A percentile compares a stretch with the other conserved stretches of the same genome.
Evolutionary conservation across 2,797 vertebrate species (phyloP).

Genomic region (Macropodus opercularis): DNA sequence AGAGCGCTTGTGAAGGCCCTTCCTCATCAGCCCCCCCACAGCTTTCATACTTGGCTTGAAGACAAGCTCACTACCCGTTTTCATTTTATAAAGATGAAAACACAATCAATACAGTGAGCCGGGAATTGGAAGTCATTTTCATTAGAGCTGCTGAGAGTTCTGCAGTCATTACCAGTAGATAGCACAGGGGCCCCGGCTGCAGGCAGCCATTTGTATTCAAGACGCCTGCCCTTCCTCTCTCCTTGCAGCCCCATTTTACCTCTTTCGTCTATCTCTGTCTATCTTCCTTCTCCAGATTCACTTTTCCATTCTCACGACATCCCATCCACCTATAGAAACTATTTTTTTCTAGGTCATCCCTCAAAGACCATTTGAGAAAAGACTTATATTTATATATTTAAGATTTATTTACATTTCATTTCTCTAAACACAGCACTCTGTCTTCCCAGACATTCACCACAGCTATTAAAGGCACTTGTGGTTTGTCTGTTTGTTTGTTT

Average conservation of each 20-base stretch:
- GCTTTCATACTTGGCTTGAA: conserved; percentile 61
- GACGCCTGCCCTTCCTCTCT: conserved; percentile 73
- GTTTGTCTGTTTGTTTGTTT: conserved; percentile 54
- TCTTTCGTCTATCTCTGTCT: conserved; percentile 50
- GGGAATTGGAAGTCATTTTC: conserved; percentile 86
- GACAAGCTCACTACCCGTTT: conserved; percentile 66
- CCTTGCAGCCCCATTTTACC: conserved; percentile 64
- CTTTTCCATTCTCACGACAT: conserved; percentile 49
- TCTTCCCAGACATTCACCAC: conserved; percentile 24
- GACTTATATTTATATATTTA: conserved; percentile 15
- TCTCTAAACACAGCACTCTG: conserved; percentile 20
- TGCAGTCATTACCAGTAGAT: conserved; percentile 82
- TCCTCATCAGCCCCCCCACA: conserved; percentile 24
- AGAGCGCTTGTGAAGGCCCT: conserved; percentile 6
- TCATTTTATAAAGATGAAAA: conserved; percentile 85
- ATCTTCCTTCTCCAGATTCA: conserved; percentile 45
- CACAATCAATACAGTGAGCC: conserved; percentile 83
- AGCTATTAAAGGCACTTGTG: conserved; percentile 40
- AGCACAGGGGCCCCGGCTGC: conserved; percentile 65
- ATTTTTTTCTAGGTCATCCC: conserved; percentile 59
- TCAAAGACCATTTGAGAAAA: conserved; percentile 28
- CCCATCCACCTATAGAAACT: conserved; percentile 56
- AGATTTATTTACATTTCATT: conserved; percentile 63
- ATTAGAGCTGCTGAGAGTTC: conserved; percentile 80
- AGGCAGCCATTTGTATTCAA: conserved; percentile 81